phyloP scores from a whole-genome alignment of 2,888 invertebrate genomes.

The Brachyptera risi region DNA sequence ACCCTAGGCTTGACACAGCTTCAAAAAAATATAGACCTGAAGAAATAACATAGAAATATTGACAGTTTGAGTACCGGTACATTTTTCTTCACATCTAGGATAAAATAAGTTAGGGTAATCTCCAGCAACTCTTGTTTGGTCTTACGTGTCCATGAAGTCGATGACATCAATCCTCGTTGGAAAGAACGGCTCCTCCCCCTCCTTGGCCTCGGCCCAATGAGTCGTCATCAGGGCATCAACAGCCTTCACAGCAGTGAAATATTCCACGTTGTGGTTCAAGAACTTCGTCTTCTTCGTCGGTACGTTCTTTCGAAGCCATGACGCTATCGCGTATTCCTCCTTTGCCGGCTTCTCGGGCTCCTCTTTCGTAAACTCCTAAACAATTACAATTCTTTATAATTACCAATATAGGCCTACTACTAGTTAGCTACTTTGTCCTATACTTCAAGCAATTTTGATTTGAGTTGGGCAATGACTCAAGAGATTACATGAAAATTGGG shows the following conservation, averaged over 20 bases:
- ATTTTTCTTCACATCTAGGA: no score
- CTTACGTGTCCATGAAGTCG: slow-evolving; percentile 65
- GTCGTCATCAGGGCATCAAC: slow-evolving; percentile 89
- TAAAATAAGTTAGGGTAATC: not conserved
- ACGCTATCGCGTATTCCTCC: slow-evolving; percentile 89
- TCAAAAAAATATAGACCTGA: no score
- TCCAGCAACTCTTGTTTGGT: no score
- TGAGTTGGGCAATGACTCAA: no score
- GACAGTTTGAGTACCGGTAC: no score
- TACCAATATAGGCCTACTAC: no score
- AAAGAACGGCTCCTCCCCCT: slow-evolving; percentile 69
- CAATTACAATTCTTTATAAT: no score
- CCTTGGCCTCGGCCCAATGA: slow-evolving; percentile 67
- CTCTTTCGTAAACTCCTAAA: slow-evolving; percentile 47
- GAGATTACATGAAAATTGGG: no score
- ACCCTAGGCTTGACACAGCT: no score
- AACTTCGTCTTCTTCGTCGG: slow-evolving; percentile 95
- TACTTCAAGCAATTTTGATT: no score
- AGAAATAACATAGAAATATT: no score
- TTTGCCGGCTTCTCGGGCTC: slow-evolving; percentile 73
- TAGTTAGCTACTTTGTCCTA: no score
- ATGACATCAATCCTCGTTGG: slow-evolving; percentile 74
- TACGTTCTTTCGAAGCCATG: slow-evolving; percentile 90
- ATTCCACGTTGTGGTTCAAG: slow-evolving; percentile 93
- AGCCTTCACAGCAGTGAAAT: slow-evolving; percentile 83